These are phyloP conservation scores for Momotus momota DNA, from an alignment of 2,797 vertebrate genomes.

Conservation along the genomic window DNA sequence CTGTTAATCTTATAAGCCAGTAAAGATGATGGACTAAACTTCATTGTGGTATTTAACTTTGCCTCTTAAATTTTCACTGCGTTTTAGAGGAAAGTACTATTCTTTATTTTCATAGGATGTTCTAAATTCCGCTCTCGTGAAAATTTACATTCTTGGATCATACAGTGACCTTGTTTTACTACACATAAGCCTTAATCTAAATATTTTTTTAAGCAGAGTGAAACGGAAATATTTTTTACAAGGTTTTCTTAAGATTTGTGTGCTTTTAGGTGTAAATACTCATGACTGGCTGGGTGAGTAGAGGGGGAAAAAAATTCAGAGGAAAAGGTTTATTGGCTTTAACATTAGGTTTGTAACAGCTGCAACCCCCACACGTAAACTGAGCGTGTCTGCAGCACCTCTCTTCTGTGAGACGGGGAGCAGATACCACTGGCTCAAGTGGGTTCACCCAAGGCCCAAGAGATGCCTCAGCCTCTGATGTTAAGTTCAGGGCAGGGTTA, in stretches of 20 bases:
- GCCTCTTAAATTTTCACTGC: background rate
- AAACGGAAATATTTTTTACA: background rate
- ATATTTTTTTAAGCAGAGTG: conserved; percentile 14
- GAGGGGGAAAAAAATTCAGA: background rate
- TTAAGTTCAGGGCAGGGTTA: background rate
- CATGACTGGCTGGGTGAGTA: background rate
- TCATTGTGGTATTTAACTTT: background rate
- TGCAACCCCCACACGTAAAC: background rate
- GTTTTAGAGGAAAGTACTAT: background rate
- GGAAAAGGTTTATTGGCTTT: background rate
- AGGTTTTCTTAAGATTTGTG: conserved; percentile 2
- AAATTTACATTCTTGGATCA: conserved; percentile 8
- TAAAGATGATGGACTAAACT: background rate
- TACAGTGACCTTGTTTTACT: background rate
- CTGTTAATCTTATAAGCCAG: background rate
- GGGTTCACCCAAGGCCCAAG: background rate
- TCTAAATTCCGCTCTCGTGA: background rate
- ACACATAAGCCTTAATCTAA: conserved; percentile 10
- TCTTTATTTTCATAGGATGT: background rate
- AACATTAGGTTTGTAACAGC: background rate
- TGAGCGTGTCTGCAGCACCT: background rate
- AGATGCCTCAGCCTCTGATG: background rate
- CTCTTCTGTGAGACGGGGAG: background rate
- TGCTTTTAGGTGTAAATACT: conserved; percentile 4
- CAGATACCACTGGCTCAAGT: background rate